Evolutionary conservation across 2,888 invertebrate genomes (phyloP), one percentile per base, ranked within the genome.

Genomic region (Trichogramma dendrolimi): DNA sequence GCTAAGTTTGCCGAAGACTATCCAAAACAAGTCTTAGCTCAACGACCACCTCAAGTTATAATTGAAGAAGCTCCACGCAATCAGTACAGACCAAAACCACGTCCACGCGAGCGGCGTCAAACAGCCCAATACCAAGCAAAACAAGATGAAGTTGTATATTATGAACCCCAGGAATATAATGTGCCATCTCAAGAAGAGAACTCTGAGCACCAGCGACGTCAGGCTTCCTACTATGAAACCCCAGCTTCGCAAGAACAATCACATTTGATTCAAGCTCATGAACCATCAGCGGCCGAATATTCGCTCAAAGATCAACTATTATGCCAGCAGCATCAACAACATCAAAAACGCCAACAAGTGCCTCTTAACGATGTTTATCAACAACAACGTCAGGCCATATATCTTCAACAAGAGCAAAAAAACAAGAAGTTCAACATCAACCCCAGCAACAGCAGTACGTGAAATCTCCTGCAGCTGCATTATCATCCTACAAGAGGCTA

Each of bases 401-500:
- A 67, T 46, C 66, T 67, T 6, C 66, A 66, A 7, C 67, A 67
- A 11, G 41, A 65, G 0, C 61, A 56, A 10, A 62, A 4, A 48
- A 11, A 6, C 48, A 4, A 14, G 58, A 63, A 14, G 66, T 66
- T 10, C 66, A 68, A 10, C 69, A 68, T n/a, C 68, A 67, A 10
- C 68, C 67, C 5, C 68, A 66, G n/a, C 72, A 71, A 39, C 71
- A 71, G 54, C 65, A 60, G 6, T 63, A 63, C 8, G 27, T 27
- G 27, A 27, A 27, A 27, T 39, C 7, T 7, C 43, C 14, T 4
- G 39, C n/a, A 2, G 27, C 60, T 4, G 69, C 67, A 7, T 70
- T 68, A 10, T 73, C 69, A 5, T 70, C 73, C 51, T 72, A 75
- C 53, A 66, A 68, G 55, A 71, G 73, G 65, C 65, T 73, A 6